Evolutionary conservation across 2,888 invertebrate genomes (phyloP), one percentile per base, ranked within the genome.

Genomic region (Strigamia maritima): DNA sequence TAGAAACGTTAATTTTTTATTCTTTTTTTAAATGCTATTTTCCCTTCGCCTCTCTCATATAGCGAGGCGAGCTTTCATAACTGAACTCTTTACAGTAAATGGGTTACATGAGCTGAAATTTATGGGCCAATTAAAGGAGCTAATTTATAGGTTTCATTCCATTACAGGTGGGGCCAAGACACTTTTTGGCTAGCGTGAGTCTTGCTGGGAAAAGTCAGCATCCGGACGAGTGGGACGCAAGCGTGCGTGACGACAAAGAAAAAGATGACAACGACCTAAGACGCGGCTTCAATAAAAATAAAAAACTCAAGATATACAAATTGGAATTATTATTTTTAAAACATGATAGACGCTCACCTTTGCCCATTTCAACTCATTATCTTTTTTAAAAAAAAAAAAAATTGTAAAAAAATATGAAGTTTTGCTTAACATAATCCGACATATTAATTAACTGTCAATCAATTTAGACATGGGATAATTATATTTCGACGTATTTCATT

Each of bases 121-220:
- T 65, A 65, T 65, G 60, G 60, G 60, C 60, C 60, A 65, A 65
- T 65, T 65, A 65, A 19, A 65, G 19, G 22, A 65, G 60, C 60
- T 65, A 65, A 65, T 65, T 65, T 65, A 65, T 65, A 65, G 60
- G 60, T 65, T 65, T 65, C 60, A 65, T 65, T 65, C 60, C 22
- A 65, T 65, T 65, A 65, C 60, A 65, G 60, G 60, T 65, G 60
- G 60, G 60, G 60, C 60, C 60, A 65, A 65, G 60, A 65, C 60
- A 65, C 60, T 65, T 65, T 65, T 65, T 65, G 60, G 60, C 60
- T 65, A 22, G 60, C 60, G 60, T 65, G 60, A 65, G 60, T 65
- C 60, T 65, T 65, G 60, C 60, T 65, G 60, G 60, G 60, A 65
- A 65, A 65, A 65, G 60, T 24, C 60, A 65, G 60, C 60, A 65